A percentile compares a stretch with the other conserved stretches of the same genome.
Conservation (phyloP, 2,797 vertebrate species). For the Thalassophryne amazonica region DNA sequence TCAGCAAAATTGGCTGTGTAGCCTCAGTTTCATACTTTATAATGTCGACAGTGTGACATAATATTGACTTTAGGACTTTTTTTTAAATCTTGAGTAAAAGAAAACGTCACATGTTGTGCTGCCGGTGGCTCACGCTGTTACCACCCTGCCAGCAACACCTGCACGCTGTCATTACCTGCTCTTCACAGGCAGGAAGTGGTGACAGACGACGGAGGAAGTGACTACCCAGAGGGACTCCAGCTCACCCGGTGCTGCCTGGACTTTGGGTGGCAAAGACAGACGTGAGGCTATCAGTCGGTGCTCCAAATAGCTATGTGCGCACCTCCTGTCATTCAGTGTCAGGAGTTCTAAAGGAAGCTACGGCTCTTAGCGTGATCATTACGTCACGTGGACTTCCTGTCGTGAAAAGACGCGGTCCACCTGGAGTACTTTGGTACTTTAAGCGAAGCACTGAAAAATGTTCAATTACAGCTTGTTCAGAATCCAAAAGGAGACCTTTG, state of each 20-base stretch:
- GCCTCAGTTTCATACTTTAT: no score
- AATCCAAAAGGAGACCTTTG: not conserved
- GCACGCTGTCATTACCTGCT: slow-evolving; percentile 71
- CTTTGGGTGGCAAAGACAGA: slow-evolving; percentile 50
- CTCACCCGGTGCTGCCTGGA: slow-evolving; percentile 18
- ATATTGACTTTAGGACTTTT: no score
- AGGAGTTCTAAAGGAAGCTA: slow-evolving; percentile 35
- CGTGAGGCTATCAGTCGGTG: slow-evolving; percentile 37
- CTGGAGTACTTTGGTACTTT: slow-evolving; percentile 25
- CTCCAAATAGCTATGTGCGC: slow-evolving; percentile 44
- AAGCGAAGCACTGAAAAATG: not conserved
- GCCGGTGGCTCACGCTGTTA: slow-evolving; percentile 39
- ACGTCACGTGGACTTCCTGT: slow-evolving; percentile 23
- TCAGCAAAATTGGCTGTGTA: no score
- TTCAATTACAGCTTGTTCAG: no score
- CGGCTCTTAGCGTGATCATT: slow-evolving; percentile 43
- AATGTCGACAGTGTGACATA: no score
- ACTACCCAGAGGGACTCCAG: slow-evolving; percentile 55
- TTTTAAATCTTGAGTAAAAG: no score
- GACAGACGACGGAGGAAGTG: slow-evolving; percentile 75
- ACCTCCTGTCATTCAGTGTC: slow-evolving; percentile 47
- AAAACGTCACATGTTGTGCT: slow-evolving; percentile 10
- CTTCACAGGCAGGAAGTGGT: slow-evolving; percentile 73
- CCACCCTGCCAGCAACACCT: slow-evolving; percentile 70
- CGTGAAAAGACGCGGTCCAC: slow-evolving; percentile 48